Conservation (phyloP, 2,113 vertebrate genomes). For the Empidonax traillii region DNA sequence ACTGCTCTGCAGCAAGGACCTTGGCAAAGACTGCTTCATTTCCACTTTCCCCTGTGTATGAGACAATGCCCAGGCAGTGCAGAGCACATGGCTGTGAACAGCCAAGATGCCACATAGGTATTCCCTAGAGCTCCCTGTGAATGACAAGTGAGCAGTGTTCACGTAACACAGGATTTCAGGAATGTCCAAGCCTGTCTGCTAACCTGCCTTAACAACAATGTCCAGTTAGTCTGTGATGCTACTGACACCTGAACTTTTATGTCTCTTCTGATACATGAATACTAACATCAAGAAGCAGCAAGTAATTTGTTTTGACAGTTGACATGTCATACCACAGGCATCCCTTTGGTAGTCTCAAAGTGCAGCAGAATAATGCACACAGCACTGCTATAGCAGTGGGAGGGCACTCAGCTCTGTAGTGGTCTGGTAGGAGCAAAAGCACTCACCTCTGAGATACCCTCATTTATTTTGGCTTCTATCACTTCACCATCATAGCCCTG, state of each 20-base stretch:
- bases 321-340: fast-evolving
- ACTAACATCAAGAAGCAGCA: neutral
- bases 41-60: neutral
- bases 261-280: neutral
- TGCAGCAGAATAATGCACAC: neutral
- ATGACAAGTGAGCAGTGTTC: neutral
- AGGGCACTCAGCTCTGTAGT: neutral
- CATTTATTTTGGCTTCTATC: neutral
- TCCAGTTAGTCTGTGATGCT: neutral
- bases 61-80: neutral
- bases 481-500: neutral
- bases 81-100: neutral
- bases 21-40: neutral
- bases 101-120: fast-evolving
- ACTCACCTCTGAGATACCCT: neutral
- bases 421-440: neutral
- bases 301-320: neutral
- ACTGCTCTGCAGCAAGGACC: neutral
- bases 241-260: neutral
- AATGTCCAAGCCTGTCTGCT: neutral
- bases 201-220: neutral
- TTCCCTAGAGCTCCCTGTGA: neutral
- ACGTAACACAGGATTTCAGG: fast-evolving
- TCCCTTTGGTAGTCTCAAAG: neutral
- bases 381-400: neutral